Evolutionary conservation across 1,140 invertebrate genomes (phyloP).

Genomic region (Conopomorpha cramerella): DNA sequence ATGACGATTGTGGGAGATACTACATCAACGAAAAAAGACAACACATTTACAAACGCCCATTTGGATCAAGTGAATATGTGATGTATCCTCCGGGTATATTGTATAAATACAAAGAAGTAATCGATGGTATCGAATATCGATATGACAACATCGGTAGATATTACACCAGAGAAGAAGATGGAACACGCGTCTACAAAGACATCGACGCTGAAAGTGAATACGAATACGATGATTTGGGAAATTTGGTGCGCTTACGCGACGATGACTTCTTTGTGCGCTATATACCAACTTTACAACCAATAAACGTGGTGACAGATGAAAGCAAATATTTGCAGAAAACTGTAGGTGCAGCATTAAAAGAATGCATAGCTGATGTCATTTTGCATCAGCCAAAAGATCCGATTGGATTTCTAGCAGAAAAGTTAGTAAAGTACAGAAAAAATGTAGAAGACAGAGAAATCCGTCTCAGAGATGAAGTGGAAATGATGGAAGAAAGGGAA

Average conservation of each 20-base stretch:
- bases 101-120: too few species aligned
- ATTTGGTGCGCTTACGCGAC: slow-evolving; percentile 4
- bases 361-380: slow-evolving; percentile 8
- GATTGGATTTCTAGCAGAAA: slow-evolving; percentile 6
- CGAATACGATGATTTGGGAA: slow-evolving; percentile 3
- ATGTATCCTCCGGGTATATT: too few species aligned
- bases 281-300: too few species aligned
- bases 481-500: too few species aligned
- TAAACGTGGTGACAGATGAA: slow-evolving; percentile 5
- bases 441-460: too few species aligned
- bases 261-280: neutral
- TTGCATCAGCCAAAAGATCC: slow-evolving; percentile 8
- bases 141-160: neutral
- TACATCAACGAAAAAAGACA: slow-evolving; percentile 2
- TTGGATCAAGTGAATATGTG: too few species aligned
- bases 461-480: too few species aligned
- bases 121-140: too few species aligned
- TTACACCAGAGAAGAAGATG: too few species aligned
- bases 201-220: slow-evolving; percentile 1
- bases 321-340: slow-evolving; percentile 6
- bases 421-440: slow-evolving; percentile 4
- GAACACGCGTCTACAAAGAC: slow-evolving; percentile 6
- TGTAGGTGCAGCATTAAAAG: slow-evolving; percentile 7
- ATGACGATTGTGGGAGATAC: slow-evolving; percentile 8
- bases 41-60: too few species aligned